These are phyloP conservation scores for Glandiceps talaboti DNA, from an alignment of 53 echinoderm and acorn worm genomes.

Conservation along the genomic window DNA sequence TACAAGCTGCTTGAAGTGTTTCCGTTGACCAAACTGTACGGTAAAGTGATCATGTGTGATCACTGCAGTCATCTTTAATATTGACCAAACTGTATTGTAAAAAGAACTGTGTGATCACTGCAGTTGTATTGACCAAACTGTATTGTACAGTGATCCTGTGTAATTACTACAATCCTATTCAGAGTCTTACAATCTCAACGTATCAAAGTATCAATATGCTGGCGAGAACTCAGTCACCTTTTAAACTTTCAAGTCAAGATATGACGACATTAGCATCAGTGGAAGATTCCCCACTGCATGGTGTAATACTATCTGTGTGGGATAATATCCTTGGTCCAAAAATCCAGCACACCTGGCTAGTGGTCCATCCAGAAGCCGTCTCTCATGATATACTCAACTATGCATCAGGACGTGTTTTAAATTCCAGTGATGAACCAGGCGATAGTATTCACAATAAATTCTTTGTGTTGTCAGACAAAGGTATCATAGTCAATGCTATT, in stretches of 20 bases:
- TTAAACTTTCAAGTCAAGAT: not conserved
- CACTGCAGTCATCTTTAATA: too few species aligned
- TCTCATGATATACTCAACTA: slow-evolving; percentile 44
- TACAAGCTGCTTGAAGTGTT: too few species aligned
- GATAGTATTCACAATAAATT: slow-evolving; percentile 64
- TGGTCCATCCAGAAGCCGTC: slow-evolving; percentile 49
- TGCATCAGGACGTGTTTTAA: slow-evolving; percentile 68
- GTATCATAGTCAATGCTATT: slow-evolving; percentile 50
- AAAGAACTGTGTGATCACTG: too few species aligned
- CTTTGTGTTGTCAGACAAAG: slow-evolving; percentile 58
- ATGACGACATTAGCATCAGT: not conserved
- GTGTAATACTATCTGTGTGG: slow-evolving; percentile 77
- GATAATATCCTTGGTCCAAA: slow-evolving; percentile 95
- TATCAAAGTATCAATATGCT: too few species aligned
- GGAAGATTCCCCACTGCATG: slow-evolving; percentile 55
- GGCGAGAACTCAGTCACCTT: too few species aligned
- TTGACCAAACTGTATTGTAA: too few species aligned
- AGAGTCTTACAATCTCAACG: too few species aligned
- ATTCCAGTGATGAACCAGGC: slow-evolving; percentile 70
- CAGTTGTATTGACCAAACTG: too few species aligned
- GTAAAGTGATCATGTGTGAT: too few species aligned
- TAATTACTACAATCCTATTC: too few species aligned
- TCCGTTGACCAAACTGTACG: too few species aligned
- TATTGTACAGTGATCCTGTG: too few species aligned
- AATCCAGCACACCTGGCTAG: slow-evolving; percentile 52